These are phyloP conservation scores for Acholoe squamosa DNA, from an alignment of 2,888 invertebrate genomes.

Conservation along the genomic window DNA sequence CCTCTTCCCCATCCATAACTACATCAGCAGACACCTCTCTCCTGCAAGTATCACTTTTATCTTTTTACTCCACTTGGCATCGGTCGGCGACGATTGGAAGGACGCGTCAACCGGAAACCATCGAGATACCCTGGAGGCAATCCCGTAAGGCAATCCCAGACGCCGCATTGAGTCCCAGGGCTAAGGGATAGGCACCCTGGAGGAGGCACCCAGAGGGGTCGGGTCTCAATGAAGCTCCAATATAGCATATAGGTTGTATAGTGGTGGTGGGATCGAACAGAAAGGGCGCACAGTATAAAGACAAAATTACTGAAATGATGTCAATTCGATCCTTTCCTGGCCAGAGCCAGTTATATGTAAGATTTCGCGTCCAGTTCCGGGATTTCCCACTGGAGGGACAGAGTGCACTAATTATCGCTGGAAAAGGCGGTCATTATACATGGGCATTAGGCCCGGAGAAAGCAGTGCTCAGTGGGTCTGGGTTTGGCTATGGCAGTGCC, in stretches of 20 bases:
- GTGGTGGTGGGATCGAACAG: background rate
- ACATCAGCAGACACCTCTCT: background rate
- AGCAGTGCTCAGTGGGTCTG: background rate
- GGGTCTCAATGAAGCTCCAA: background rate
- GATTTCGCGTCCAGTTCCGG: background rate
- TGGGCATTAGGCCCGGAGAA: slow-evolving; percentile 30
- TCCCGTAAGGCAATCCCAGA: background rate
- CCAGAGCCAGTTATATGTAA: background rate
- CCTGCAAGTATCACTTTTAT: slow-evolving; percentile 37
- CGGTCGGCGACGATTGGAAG: background rate
- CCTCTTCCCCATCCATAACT: background rate
- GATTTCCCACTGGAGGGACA: background rate
- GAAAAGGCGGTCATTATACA: slow-evolving; percentile 39
- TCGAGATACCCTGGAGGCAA: background rate
- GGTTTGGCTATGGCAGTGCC: too few species aligned
- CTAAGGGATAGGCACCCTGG: background rate
- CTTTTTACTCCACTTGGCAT: slow-evolving; percentile 49
- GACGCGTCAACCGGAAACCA: slow-evolving; percentile 3
- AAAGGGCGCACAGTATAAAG: too few species aligned
- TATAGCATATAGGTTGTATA: background rate
- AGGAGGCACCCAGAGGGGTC: background rate
- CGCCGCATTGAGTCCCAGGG: background rate
- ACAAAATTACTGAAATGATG: too few species aligned
- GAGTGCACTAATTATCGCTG: slow-evolving; percentile 44
- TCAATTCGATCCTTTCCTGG: background rate